These are phyloP conservation scores for Platanista minor DNA, from an alignment of 2,113 vertebrate genomes.

Conservation along the genomic window DNA sequence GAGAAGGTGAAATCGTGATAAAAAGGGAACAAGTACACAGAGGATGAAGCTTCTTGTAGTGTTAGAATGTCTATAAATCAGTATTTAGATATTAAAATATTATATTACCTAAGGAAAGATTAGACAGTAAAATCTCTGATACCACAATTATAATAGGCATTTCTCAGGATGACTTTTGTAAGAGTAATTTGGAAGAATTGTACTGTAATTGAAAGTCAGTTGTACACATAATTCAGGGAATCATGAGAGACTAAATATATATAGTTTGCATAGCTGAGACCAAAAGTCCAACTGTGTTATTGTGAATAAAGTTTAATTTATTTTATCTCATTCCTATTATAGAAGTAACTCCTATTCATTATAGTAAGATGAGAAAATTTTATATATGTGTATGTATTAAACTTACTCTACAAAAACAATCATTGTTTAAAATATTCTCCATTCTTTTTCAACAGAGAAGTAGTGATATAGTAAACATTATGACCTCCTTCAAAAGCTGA, in stretches of 20 bases:
- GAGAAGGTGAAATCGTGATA: not conserved
- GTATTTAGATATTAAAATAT: not conserved
- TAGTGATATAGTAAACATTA: not conserved
- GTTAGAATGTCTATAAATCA: not conserved
- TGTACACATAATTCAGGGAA: not conserved
- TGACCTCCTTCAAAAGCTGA: not conserved
- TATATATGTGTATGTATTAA: not conserved
- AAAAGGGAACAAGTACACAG: not conserved
- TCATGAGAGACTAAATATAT: not conserved
- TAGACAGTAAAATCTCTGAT: not conserved
- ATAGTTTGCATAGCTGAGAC: not conserved
- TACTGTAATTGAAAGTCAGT: not conserved
- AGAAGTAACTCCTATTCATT: not conserved
- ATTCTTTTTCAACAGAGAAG: not conserved
- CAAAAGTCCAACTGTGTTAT: not conserved
- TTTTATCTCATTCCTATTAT: not conserved
- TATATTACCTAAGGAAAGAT: not conserved
- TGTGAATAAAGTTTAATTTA: not conserved
- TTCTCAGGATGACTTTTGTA: not conserved
- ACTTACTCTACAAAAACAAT: not conserved
- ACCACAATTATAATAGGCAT: not conserved
- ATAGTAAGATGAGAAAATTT: not conserved
- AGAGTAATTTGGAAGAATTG: not conserved
- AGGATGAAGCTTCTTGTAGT: not conserved
- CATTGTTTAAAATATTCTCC: not conserved